These are phyloP conservation scores for Lepidurus couesii DNA, from an alignment of 1,140 invertebrate species.

Conservation along the genomic window DNA sequence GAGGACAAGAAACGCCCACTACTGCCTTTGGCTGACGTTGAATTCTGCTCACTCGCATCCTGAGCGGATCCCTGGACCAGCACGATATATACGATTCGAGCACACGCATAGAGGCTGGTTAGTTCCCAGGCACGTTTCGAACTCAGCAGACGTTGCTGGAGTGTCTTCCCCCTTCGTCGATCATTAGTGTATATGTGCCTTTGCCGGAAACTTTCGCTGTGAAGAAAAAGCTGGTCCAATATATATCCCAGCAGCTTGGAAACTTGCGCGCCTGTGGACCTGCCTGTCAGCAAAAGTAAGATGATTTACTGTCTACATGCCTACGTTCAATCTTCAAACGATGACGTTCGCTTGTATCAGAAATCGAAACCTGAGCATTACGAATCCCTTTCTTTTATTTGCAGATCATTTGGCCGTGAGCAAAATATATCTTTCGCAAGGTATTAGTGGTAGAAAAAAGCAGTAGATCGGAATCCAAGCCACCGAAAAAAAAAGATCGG, in stretches of 20 bases:
- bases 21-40: neutral
- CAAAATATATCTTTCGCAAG: neutral
- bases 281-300: neutral
- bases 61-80: neutral
- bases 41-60: neutral
- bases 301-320: neutral
- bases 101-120: neutral
- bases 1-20: slow-evolving; percentile 1
- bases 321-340: neutral
- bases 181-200: slow-evolving; percentile 9
- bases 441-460: neutral
- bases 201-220: neutral
- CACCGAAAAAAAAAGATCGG: neutral
- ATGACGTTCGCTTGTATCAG: neutral
- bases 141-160: neutral
- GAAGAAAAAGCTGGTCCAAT: neutral
- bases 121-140: neutral
- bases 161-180: neutral
- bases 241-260: neutral
- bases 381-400: neutral
- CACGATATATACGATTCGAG: slow-evolving; percentile 1
- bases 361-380: neutral
- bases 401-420: neutral
- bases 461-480: neutral
- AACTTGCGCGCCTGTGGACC: neutral